Percentiles rank a stretch among this genome's conserved stretches.
Evolutionary conservation across 1,140 invertebrate genomes (phyloP).

Genomic region (Copidosoma floridanum): DNA sequence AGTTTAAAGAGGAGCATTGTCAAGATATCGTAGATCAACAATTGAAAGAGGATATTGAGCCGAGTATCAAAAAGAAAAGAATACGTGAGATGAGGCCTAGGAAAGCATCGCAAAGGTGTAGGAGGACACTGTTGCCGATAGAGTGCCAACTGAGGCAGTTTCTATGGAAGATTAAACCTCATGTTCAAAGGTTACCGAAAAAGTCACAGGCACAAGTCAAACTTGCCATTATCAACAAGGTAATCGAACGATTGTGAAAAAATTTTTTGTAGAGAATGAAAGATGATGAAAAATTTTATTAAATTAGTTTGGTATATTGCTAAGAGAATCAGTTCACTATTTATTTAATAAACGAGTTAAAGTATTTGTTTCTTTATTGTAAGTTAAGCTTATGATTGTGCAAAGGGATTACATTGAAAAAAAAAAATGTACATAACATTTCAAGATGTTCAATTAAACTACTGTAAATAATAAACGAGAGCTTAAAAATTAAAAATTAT

Average conservation of each 20-base stretch:
- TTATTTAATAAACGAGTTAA: too few species aligned
- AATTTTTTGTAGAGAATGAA: slow-evolving; percentile 9
- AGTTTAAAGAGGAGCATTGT: slow-evolving; percentile 5
- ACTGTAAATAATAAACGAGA: too few species aligned
- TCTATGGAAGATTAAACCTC: slow-evolving; percentile 47
- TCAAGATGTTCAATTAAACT: too few species aligned
- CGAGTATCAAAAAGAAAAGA: too few species aligned
- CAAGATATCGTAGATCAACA: too few species aligned
- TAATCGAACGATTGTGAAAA: slow-evolving; percentile 49
- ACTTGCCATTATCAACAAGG: slow-evolving; percentile 52
- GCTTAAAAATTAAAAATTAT: too few species aligned
- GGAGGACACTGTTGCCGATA: slow-evolving; percentile 51
- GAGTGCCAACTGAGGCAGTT: slow-evolving; percentile 44
- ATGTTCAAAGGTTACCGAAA: slow-evolving; percentile 46
- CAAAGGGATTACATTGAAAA: too few species aligned
- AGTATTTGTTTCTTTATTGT: too few species aligned
- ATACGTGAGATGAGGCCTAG: slow-evolving; percentile 9
- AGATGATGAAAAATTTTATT: not conserved
- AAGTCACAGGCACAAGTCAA: slow-evolving; percentile 49
- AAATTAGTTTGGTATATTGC: not conserved
- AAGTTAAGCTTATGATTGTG: too few species aligned
- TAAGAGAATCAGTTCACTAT: too few species aligned
- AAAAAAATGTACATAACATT: too few species aligned
- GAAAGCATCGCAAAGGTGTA: slow-evolving; percentile 19
- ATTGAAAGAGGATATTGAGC: too few species aligned